A percentile compares a stretch with the other conserved stretches of the same genome.
Evolutionary conservation across 2,888 invertebrate genomes (phyloP).

Genomic region (Luffia ferchaultella): DNA sequence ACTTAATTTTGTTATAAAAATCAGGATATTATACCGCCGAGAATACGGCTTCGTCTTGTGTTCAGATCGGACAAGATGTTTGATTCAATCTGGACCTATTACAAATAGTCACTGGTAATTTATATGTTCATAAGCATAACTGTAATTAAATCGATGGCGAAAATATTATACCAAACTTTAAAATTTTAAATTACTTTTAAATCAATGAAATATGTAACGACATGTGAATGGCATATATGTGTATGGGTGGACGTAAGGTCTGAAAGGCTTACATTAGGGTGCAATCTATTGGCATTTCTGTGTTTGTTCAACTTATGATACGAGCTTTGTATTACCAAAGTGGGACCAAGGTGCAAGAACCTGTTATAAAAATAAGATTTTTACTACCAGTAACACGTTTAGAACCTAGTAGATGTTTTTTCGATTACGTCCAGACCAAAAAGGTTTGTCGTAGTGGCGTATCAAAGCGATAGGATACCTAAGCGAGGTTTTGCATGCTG

Average conservation of each 20-base stretch:
- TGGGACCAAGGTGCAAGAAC: constrained; percentile 47
- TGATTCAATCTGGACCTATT: too few relatives aligned
- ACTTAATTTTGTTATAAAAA: not conserved
- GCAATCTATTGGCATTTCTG: too few relatives aligned
- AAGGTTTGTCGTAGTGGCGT: constrained; percentile 19
- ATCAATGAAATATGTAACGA: too few relatives aligned
- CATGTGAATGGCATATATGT: too few relatives aligned
- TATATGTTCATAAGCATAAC: too few relatives aligned
- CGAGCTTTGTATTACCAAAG: constrained; percentile 22
- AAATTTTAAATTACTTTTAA: not conserved
- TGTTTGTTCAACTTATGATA: too few relatives aligned
- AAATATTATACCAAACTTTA: not conserved
- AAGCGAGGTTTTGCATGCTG: constrained; percentile 53
- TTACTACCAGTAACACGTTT: not conserved
- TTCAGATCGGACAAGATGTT: too few relatives aligned
- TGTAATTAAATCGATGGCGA: not conserved
- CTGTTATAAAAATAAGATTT: not conserved
- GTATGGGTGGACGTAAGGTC: too few relatives aligned
- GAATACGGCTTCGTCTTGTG: too few relatives aligned
- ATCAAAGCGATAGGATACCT: constrained; percentile 34
- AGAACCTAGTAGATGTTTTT: not conserved
- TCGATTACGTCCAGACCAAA: constrained; percentile 10
- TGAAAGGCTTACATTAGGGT: too few relatives aligned
- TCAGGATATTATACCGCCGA: too few relatives aligned
- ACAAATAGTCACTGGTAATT: too few relatives aligned